These are phyloP conservation scores for Hemicordylus capensis DNA, from an alignment of 2,113 vertebrate genomes.

Conservation along the genomic window DNA sequence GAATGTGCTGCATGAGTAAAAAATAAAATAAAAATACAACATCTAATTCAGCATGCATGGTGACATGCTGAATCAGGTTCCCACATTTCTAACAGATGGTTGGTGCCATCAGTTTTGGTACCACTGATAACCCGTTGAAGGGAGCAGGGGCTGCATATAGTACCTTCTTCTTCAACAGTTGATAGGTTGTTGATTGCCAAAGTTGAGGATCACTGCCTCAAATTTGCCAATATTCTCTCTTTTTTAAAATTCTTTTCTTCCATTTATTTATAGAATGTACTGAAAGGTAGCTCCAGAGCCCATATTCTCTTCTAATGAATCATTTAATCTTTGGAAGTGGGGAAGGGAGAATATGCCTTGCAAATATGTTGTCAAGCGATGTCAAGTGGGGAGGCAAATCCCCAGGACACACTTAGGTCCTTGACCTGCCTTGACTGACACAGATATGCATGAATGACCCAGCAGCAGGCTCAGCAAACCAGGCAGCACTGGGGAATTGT, in stretches of 20 bases:
- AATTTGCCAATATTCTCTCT: not conserved
- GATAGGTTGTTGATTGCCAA: not conserved
- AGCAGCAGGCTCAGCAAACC: constrained; percentile 50
- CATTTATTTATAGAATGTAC: not conserved
- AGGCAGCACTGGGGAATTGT: constrained; percentile 42
- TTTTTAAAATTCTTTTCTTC: not conserved
- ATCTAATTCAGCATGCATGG: not conserved
- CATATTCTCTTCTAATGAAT: constrained; percentile 10
- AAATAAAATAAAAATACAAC: not conserved
- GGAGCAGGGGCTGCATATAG: not conserved
- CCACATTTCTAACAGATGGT: not conserved
- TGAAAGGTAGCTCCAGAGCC: not conserved
- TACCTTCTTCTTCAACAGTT: not conserved
- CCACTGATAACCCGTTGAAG: not conserved
- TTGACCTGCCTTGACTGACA: constrained; percentile 61
- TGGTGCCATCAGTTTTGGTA: not conserved
- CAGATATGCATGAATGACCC: constrained; percentile 4
- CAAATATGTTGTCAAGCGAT: constrained; percentile 49
- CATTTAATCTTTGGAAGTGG: not conserved
- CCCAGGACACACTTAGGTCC: not conserved
- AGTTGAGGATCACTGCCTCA: not conserved
- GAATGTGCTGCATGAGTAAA: not conserved
- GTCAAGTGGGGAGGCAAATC: constrained; percentile 42
- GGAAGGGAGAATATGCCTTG: not conserved
- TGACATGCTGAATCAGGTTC: not conserved